These are phyloP conservation scores for Chydorus sphaericus DNA, from an alignment of 2,888 invertebrate species.

Conservation along the genomic window DNA sequence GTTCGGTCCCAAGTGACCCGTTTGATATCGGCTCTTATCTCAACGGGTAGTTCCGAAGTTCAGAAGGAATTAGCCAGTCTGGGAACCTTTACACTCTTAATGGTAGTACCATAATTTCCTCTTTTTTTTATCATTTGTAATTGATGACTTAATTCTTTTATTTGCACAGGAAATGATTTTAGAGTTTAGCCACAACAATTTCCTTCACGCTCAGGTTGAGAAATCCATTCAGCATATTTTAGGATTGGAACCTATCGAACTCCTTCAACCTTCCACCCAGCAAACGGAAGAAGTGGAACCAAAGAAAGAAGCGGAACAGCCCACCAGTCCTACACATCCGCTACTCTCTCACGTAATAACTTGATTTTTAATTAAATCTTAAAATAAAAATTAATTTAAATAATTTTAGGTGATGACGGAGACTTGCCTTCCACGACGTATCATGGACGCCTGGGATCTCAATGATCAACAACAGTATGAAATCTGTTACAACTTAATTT, in stretches of 20 bases:
- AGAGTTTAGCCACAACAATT: conserved; percentile 83
- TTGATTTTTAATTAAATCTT: background rate
- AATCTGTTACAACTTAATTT: too few species aligned
- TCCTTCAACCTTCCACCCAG: conserved; percentile 5
- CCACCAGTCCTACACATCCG: conserved; percentile 19
- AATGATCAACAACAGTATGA: background rate
- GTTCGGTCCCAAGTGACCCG: conserved; percentile 64
- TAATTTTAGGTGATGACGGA: conserved; percentile 2
- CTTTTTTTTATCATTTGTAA: background rate
- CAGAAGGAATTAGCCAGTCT: conserved; percentile 42
- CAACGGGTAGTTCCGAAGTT: conserved; percentile 54
- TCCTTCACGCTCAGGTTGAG: conserved; percentile 80
- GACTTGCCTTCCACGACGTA: conserved; percentile 7
- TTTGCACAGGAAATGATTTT: conserved; percentile 68
- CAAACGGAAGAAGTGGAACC: background rate
- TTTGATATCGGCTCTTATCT: conserved; percentile 58
- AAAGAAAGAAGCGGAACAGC: conserved; percentile 18
- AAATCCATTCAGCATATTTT: conserved; percentile 61
- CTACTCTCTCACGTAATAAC: conserved; percentile 26
- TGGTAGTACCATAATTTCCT: conserved; percentile 37
- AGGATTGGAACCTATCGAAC: conserved; percentile 23
- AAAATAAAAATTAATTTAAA: conserved; percentile 7
- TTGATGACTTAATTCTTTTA: background rate
- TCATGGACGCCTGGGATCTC: conserved; percentile 10
- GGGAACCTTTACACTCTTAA: conserved; percentile 38